These are phyloP conservation scores for Ennomos fuscantarius DNA, from an alignment of 2,888 invertebrate genomes.

Conservation along the genomic window DNA sequence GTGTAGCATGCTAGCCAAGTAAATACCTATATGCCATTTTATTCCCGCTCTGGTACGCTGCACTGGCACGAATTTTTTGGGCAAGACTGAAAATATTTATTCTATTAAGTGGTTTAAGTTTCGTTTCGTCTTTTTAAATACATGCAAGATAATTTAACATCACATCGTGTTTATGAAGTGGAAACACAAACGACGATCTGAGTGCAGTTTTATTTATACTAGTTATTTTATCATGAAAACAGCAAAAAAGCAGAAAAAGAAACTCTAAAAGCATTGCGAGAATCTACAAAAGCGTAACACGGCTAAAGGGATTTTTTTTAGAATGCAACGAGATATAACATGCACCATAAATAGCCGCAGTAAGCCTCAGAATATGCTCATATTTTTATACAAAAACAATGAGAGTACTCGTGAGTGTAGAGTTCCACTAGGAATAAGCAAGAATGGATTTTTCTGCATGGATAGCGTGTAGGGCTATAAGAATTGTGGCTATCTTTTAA, in stretches of 20 bases:
- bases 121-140: too few species aligned
- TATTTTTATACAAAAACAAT: slow-evolving; percentile 2
- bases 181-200: too few species aligned
- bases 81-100: too few species aligned
- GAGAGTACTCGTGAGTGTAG: background rate
- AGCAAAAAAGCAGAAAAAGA: too few species aligned
- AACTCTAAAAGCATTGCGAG: background rate
- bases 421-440: slow-evolving; percentile 2
- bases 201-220: slow-evolving; percentile 9
- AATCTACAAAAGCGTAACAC: slow-evolving; percentile 20
- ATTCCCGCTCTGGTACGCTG: too few species aligned
- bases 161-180: too few species aligned
- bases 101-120: too few species aligned
- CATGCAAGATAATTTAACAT: too few species aligned
- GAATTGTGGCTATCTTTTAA: background rate
- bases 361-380: slow-evolving; percentile 5
- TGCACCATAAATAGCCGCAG: slow-evolving; percentile 13
- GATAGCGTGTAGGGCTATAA: slow-evolving; percentile 1
- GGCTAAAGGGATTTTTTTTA: slow-evolving; percentile 19
- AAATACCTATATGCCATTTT: too few species aligned
- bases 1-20: too few species aligned
- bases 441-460: background rate
- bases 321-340: slow-evolving; percentile 25
- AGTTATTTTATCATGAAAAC: too few species aligned
- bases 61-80: too few species aligned